phyloP scores from a whole-genome alignment of 2,113 vertebrate genomes.

The Atherinomorus stipes region DNA sequence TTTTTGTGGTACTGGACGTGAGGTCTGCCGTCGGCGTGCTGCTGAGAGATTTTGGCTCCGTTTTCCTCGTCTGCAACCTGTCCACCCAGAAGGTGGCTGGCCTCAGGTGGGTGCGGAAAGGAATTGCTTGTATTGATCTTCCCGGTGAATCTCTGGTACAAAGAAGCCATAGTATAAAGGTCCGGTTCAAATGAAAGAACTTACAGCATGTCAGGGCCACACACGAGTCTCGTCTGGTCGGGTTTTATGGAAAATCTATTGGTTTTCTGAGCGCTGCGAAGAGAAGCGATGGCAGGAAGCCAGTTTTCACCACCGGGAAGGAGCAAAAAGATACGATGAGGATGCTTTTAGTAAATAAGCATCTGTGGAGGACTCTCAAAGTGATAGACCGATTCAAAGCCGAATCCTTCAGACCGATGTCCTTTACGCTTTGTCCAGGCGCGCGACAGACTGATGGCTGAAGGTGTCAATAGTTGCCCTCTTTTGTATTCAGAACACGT shows the following conservation, averaged over 20 bases:
- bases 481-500: constrained; percentile 88
- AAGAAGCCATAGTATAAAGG: constrained; percentile 89
- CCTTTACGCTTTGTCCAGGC: constrained; percentile 59
- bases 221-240: constrained; percentile 8
- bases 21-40: constrained; percentile 79
- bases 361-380: constrained; percentile 32
- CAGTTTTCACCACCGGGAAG: constrained; percentile 49
- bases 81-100: constrained; percentile 93
- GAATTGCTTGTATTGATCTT: constrained; percentile 98
- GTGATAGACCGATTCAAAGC: constrained; percentile 28
- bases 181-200: constrained; percentile 62
- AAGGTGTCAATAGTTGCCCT: constrained; percentile 79
- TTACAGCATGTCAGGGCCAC: constrained; percentile 73
- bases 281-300: constrained; percentile 49
- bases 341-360: constrained; percentile 43
- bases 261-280: constrained; percentile 56
- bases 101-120: constrained; percentile 94
- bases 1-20: constrained; percentile 89
- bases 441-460: constrained; percentile 49
- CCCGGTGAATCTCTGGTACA: constrained; percentile 95
- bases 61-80: constrained; percentile 90
- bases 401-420: constrained; percentile 34
- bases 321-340: constrained; percentile 31
- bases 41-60: constrained; percentile 82
- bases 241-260: background rate